Evolutionary conservation across 2,113 vertebrate species (phyloP).

Genomic region (Heterocephalus glaber): DNA sequence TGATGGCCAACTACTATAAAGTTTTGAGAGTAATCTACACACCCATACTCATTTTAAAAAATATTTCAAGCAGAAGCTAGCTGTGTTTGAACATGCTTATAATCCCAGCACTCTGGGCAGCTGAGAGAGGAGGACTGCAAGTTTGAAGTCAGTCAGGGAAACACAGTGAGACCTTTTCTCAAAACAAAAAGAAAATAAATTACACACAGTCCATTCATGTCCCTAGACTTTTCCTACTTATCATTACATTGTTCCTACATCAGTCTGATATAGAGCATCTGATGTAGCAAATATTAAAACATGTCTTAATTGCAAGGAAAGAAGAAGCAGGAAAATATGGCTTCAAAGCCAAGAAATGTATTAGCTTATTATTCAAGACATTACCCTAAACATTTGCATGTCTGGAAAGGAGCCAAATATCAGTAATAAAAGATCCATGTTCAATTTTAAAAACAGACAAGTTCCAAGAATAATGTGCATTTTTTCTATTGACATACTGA

Average conservation of each 20-base stretch:
- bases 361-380: constrained; percentile 35
- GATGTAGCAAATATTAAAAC: not conserved
- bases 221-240: rapidly evolving
- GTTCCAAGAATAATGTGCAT: constrained; percentile 51
- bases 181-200: not conserved
- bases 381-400: not conserved
- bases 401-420: constrained; percentile 58
- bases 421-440: not conserved
- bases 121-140: not conserved
- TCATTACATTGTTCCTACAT: not conserved
- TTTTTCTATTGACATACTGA: constrained; percentile 61
- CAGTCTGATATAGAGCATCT: not conserved
- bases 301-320: constrained; percentile 52
- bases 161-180: not conserved
- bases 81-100: not conserved
- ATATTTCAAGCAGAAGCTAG: not conserved
- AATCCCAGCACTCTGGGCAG: not conserved
- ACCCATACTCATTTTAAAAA: constrained; percentile 5
- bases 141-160: not conserved
- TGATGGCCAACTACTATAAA: constrained; percentile 34
- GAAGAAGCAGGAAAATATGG: not conserved
- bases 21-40: not conserved
- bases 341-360: not conserved
- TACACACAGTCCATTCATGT: not conserved
- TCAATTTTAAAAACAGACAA: constrained; percentile 24